Evolutionary conservation across 1,140 invertebrate genomes (phyloP), one percentile per base, ranked within the genome.

Genomic region (Oreohelix idahoensis): DNA sequence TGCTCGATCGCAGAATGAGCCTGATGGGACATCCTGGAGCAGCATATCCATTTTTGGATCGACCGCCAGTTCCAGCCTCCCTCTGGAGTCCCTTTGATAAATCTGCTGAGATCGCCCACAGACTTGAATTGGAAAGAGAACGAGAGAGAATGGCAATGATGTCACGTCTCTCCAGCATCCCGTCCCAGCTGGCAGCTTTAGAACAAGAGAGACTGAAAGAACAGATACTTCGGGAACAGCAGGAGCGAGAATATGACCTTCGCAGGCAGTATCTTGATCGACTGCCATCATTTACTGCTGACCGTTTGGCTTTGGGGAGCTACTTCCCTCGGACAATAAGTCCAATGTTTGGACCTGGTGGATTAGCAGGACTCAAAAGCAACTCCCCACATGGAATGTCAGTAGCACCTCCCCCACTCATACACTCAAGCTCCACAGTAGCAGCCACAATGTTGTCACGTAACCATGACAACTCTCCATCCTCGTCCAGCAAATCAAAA

Each of bases 71-170:
- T 29, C 85, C 86, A 17, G 29, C 83, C 13, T 79, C 83, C 23
- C 70, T 89, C 83, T 89, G 88, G 88, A 88, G 85, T 53, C 87
- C 86, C 32, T 88, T 89, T 86, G 89, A 90, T 29, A 89, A 88
- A 73, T 79, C 83, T 38, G 79, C 81, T 29, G 85, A 86, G 39
- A 83, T 86, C 23, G 85, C 84, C 49, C 87, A 88, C 17, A 84
- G 87, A 29, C 35, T 90, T 4, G 88, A 88, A 45, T 38, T 87
- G 78, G 89, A 90, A 70, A 81, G 87, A 75, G 87, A 87, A 63
- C 70, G 85, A 11, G 87, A 89, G 58, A 78, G 87, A 10, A 84
- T 89, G 85, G 81, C 84, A 26, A 69, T 84, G 51, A 49, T 88
- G 49, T 76, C 82, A 0, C 83, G 86, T 5, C 51, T 87, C 17